Base-by-base conservation (phyloP, 2,888 invertebrate species). In the Lycocerus yunnanus region DNA sequence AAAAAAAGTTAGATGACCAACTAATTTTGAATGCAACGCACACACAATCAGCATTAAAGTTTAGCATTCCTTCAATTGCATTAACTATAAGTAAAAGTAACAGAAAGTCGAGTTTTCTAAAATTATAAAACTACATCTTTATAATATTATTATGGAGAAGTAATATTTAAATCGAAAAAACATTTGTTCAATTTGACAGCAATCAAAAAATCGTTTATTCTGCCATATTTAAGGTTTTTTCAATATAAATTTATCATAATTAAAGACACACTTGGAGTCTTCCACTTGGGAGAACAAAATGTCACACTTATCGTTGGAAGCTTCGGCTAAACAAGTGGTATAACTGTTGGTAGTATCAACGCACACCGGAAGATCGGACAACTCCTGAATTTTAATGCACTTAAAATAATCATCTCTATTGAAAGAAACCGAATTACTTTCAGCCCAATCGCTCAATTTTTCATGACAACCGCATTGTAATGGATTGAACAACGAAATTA, bases 401-500 rank as follows among this genome's bases (percentile, higher is more conserved):
- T 18, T 63, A 20, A 63, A 63, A 63, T 18, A 18, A 13, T 13
- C 4, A 0, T 11, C n/a, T 9, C n/a, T 13, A 20, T 63, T 63
- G 6, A 18, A 18, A n/a, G 18, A n/a, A n/a, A 63, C 9, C 9
- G 13, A 13, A 18, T 18, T 63, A 1, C 10, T 60, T 9, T 20
- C 61, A 9, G 70, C 60, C 74, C 74, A 74, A 16, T 69, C 21
- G 6, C 58, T 6, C 5, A 71, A 59, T 24, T 74, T 58, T 15
- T 27, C 16, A n/a, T 65, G 43, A 21, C 74, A 74, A 18, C 14
- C 66, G 58, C 74, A 74, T 16, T 20, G 65, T 14, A 61, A 15
- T 3, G 74, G 74, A 60, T 74, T 74, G 14, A 59, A 71, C 21
- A 74, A 13, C 9, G 71, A 15, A 60, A 69, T 61, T 8, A 74